Base-by-base conservation (phyloP, 2,113 vertebrate genomes). In the Neofelis nebulosa region DNA sequence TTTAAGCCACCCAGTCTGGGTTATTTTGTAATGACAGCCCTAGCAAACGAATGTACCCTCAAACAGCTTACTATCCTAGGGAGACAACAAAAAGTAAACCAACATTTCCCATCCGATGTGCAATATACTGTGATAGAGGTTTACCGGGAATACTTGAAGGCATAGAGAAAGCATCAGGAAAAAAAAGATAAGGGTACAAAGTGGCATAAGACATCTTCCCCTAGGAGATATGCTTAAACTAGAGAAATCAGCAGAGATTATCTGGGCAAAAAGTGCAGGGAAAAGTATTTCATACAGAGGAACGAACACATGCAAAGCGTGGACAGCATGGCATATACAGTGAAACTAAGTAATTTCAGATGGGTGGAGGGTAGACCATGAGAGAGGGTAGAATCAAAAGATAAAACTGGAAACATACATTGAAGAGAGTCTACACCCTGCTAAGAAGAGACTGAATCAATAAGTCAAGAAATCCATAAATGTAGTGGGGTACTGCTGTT, bases 381-480 rank as follows among this genome's bases (percentile, higher is more conserved):
- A 61, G 36, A 76, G 18, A 63, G 2, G 52, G 25, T 2, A 38
- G 41, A 84, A 48, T 36, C 55, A 50, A 73, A 55, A 80, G 31
- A 68, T 65, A 52, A 52, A 50, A 5, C 48, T 76, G 21, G 31
- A 82, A 86, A 83, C 33, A 33, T 55, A 63, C 1, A 2, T 0
- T 31, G 21, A 95, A 78, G 45, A 66, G 73, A 36, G 86, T 63
- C 29, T 7, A 15, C 14, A 88, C 19, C n/a, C 84, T 96, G 7
- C 52, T 80, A 76, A 81, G 23, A 94, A 96, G 57, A 66, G n/a
- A 88, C 15, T 38, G 10, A 95, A 74, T 79, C 16, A n/a, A 45
- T 81, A 88, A 95, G 83, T 89, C 78, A 93, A 79, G 80, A 41
- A 83, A 33, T 21, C 23, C 16, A 79, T 79, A 61, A 79, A 74